These are phyloP conservation scores for Champsocephalus esox DNA, from an alignment of 2,797 vertebrate species.

Conservation along the genomic window DNA sequence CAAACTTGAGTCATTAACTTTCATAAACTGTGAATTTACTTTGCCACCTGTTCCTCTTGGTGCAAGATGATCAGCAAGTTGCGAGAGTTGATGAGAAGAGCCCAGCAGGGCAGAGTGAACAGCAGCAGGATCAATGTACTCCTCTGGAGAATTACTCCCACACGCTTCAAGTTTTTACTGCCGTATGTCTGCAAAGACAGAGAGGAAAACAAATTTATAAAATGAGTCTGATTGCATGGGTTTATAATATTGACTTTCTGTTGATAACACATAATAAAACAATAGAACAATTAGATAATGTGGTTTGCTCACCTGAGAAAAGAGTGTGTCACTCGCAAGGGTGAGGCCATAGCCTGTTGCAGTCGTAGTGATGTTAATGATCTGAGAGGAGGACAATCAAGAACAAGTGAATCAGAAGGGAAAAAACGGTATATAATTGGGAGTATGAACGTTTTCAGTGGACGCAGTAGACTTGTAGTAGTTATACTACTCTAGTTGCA, in stretches of 20 bases:
- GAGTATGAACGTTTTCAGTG: background rate
- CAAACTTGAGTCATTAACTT: background rate
- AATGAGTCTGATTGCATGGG: background rate
- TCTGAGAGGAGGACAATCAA: constrained; percentile 73
- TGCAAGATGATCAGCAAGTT: constrained; percentile 84
- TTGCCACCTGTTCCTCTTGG: constrained; percentile 89
- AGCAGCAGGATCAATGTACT: constrained; percentile 88
- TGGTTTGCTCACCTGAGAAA: constrained; percentile 88
- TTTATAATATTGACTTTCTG: background rate
- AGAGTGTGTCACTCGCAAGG: constrained; percentile 90
- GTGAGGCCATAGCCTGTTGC: constrained; percentile 87
- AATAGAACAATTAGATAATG: background rate
- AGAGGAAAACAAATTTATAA: background rate
- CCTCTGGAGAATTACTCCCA: constrained; percentile 91
- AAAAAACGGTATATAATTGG: no score
- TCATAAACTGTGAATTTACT: constrained; percentile 77
- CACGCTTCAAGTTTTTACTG: constrained; percentile 88
- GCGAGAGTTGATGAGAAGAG: constrained; percentile 89
- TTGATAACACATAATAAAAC: background rate
- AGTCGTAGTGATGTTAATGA: constrained; percentile 85
- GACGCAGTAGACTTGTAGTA: background rate
- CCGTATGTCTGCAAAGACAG: constrained; percentile 86
- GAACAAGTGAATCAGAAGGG: constrained; percentile 4
- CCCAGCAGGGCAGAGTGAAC: constrained; percentile 93
- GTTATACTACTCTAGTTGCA: background rate